A percentile compares a stretch with the other conserved stretches of the same genome.
Conservation (phyloP, 2,113 vertebrate genomes). For the Bos indicus region DNA sequence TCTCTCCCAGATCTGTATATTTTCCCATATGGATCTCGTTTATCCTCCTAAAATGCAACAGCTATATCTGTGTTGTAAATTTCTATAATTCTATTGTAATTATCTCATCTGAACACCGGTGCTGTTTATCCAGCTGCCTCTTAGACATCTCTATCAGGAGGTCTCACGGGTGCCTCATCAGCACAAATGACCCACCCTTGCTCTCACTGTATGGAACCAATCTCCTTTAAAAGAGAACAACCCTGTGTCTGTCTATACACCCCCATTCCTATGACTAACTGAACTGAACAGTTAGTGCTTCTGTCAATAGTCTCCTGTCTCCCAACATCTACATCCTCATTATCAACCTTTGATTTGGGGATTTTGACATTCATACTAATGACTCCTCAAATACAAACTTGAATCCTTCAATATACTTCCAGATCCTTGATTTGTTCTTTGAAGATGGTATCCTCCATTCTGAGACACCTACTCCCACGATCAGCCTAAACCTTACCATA, state of each 20-base stretch:
- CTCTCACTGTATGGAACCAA: background rate
- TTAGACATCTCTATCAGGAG: background rate
- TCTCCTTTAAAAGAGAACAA: background rate
- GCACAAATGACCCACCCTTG: background rate
- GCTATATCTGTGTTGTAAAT: background rate
- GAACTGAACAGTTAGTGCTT: background rate
- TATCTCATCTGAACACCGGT: background rate
- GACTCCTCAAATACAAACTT: background rate
- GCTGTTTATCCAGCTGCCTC: background rate
- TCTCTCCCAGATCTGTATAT: background rate
- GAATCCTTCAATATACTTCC: background rate
- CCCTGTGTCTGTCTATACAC: fast-evolving
- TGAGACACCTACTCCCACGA: background rate
- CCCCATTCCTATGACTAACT: background rate
- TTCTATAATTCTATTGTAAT: background rate
- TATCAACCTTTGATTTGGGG: background rate
- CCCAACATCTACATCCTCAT: background rate
- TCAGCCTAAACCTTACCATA: background rate
- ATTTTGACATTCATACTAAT: background rate
- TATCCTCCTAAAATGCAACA: background rate
- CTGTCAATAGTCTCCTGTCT: background rate
- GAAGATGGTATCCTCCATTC: background rate
- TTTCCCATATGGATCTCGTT: background rate
- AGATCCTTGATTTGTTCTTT: background rate
- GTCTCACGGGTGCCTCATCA: background rate